These are phyloP conservation scores for Lycopodina hypogea DNA, from an alignment of 37 sponge, comb jelly and placozoan genomes.

Conservation along the genomic window DNA sequence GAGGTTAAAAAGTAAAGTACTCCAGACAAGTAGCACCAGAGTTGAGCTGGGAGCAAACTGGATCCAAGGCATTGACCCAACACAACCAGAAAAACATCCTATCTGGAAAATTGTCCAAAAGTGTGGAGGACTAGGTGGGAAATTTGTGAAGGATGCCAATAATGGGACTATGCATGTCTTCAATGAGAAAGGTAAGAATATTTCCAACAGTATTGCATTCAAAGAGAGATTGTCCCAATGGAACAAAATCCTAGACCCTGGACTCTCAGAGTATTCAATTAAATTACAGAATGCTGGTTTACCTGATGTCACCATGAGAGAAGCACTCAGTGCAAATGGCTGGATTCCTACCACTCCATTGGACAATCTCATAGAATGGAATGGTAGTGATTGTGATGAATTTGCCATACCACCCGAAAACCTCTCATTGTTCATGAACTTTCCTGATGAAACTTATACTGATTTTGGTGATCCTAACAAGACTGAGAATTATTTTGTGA, in stretches of 20 bases:
- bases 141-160: neutral
- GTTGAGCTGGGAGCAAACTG: slow-evolving; percentile 61
- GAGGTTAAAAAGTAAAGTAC: slow-evolving; percentile 11
- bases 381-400: slow-evolving; percentile 13
- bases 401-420: slow-evolving; percentile 15
- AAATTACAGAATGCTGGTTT: neutral
- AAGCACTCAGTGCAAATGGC: slow-evolving; percentile 10
- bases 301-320: slow-evolving; percentile 22
- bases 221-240: neutral
- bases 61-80: slow-evolving; percentile 36
- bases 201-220: neutral
- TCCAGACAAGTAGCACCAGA: neutral
- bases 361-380: slow-evolving; percentile 40
- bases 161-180: neutral
- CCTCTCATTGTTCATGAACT: neutral
- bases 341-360: slow-evolving; percentile 26
- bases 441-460: neutral
- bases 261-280: neutral
- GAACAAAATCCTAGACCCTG: neutral
- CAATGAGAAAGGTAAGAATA: neutral
- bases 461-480: slow-evolving; percentile 26
- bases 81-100: slow-evolving; percentile 16
- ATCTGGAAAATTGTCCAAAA: slow-evolving; percentile 7
- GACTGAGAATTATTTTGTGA: slow-evolving; percentile 30
- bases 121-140: slow-evolving; percentile 34